Evolutionary conservation across 2,797 vertebrate species (phyloP).

Genomic region (Hyperoplus lanceolatus): DNA sequence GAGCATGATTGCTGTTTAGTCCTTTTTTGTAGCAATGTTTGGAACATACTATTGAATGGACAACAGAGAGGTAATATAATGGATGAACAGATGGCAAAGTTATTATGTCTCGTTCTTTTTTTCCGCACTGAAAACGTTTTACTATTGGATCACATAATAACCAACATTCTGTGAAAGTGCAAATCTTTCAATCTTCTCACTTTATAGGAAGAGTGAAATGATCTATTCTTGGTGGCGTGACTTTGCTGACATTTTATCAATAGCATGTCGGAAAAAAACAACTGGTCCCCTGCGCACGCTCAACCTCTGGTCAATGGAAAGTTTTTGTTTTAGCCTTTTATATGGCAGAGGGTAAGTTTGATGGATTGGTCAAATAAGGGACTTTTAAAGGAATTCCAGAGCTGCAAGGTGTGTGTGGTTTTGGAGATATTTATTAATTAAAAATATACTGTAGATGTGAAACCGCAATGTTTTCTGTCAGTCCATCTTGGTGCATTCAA

Average conservation of each 20-base stretch:
- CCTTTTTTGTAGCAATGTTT: neutral
- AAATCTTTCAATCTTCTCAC: neutral
- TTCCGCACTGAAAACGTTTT: neutral
- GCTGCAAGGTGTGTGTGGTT: too few species aligned
- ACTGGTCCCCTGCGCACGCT: too few species aligned
- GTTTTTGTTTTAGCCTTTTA: too few species aligned
- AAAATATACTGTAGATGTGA: too few species aligned
- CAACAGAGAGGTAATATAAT: neutral
- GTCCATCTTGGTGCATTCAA: neutral
- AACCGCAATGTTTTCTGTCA: neutral
- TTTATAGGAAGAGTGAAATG: neutral
- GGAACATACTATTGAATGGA: neutral
- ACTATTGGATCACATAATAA: too few species aligned
- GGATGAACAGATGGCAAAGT: too few species aligned
- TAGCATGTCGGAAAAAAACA: too few species aligned
- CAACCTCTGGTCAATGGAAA: too few species aligned
- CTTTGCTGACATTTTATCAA: neutral
- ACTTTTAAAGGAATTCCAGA: too few species aligned
- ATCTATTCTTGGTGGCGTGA: neutral
- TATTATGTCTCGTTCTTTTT: neutral
- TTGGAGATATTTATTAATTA: too few species aligned
- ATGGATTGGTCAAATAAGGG: too few species aligned
- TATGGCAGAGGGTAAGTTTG: too few species aligned
- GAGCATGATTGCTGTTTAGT: slow-evolving; percentile 2
- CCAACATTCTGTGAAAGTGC: neutral